Conservation (phyloP, 2,888 invertebrate genomes). For the Gisinianus flammeolus region DNA sequence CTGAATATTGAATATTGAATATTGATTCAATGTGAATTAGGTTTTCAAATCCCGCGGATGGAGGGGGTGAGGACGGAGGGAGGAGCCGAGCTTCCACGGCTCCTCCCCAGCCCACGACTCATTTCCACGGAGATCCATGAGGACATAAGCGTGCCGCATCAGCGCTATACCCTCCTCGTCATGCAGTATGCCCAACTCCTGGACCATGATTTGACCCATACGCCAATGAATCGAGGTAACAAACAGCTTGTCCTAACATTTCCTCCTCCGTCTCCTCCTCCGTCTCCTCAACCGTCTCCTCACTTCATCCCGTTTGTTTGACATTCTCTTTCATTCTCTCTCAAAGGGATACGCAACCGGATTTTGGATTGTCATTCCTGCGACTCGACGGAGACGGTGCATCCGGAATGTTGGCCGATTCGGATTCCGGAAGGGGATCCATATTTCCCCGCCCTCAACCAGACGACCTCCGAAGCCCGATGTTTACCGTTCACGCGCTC, state of each 20-base stretch:
- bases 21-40: slow-evolving; percentile 23
- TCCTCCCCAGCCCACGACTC: slow-evolving; percentile 63
- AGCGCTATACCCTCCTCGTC: slow-evolving; percentile 65
- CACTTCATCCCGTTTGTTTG: no score
- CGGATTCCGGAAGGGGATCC: slow-evolving; percentile 65
- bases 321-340: neutral
- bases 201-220: slow-evolving; percentile 68
- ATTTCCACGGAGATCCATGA: slow-evolving; percentile 65
- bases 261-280: no score
- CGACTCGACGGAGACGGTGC: slow-evolving; percentile 64
- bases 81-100: no score
- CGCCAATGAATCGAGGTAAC: slow-evolving; percentile 64
- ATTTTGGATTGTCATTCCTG: slow-evolving; percentile 65
- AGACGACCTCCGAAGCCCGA: slow-evolving; percentile 62
- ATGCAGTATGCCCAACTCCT: slow-evolving; percentile 69
- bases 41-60: slow-evolving; percentile 43
- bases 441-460: slow-evolving; percentile 64
- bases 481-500: slow-evolving; percentile 67
- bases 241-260: no score
- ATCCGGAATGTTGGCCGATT: slow-evolving; percentile 67
- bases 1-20: neutral
- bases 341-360: slow-evolving; percentile 62
- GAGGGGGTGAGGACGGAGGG: no score
- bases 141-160: slow-evolving; percentile 63
- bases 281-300: no score